Percentiles rank a stretch among this genome's conserved stretches.
Evolutionary conservation across 2,113 vertebrate genomes (phyloP).

Genomic region (Brachyhypopomus occidentalis): DNA sequence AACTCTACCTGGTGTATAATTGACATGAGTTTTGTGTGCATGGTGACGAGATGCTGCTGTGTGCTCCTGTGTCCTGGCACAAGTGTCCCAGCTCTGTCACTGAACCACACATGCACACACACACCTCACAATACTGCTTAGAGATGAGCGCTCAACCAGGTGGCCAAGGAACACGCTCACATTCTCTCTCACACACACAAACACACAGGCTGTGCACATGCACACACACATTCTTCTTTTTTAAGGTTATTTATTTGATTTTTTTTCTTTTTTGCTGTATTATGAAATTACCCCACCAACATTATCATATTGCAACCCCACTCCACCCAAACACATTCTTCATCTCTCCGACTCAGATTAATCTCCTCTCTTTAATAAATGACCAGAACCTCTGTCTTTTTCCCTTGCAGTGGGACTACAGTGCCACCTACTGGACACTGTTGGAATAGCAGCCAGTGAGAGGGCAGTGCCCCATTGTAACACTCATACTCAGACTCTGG

Average conservation of each 20-base stretch:
- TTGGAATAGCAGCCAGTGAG: neutral
- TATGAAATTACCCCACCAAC: slow-evolving; percentile 20
- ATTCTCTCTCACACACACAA: too few relatives aligned
- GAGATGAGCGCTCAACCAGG: too few relatives aligned
- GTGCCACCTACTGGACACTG: slow-evolving; percentile 19
- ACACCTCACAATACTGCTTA: too few relatives aligned
- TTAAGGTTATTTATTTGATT: neutral
- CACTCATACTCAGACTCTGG: neutral
- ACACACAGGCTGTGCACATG: too few relatives aligned
- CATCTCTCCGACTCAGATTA: slow-evolving; percentile 16
- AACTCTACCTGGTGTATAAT: too few relatives aligned
- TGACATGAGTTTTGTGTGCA: too few relatives aligned
- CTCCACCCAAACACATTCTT: slow-evolving; percentile 25
- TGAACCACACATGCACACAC: too few relatives aligned
- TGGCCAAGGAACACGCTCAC: too few relatives aligned
- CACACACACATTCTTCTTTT: neutral
- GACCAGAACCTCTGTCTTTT: neutral
- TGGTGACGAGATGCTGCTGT: too few relatives aligned
- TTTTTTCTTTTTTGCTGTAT: neutral
- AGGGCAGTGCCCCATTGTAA: neutral
- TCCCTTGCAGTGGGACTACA: slow-evolving; percentile 18
- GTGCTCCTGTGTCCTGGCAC: too few relatives aligned
- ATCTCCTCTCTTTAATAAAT: slow-evolving; percentile 7
- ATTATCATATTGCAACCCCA: slow-evolving; percentile 15
- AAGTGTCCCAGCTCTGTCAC: too few relatives aligned